Conservation (phyloP, 2,113 vertebrate genomes). For the Nannobrachium achirus region DNA sequence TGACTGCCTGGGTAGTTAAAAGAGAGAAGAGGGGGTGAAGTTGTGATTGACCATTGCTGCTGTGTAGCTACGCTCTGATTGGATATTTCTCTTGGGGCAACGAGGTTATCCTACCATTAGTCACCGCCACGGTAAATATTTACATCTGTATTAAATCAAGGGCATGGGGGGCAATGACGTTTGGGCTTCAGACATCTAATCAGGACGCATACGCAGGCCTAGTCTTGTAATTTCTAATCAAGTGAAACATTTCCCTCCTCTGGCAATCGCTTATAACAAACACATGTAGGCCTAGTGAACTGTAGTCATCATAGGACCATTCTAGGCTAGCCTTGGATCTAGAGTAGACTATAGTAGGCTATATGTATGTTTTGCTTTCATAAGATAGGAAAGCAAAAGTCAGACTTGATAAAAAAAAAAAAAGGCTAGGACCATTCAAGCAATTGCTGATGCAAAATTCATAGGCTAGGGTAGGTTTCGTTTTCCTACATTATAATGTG, state of each 20-base stretch:
- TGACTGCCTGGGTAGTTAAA: no score
- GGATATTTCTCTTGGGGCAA: conserved; percentile 39
- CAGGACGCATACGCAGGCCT: conserved; percentile 18
- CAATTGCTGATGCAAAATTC: no score
- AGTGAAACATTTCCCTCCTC: conserved; percentile 7
- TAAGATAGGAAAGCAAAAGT: no score
- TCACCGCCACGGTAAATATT: conserved; percentile 54
- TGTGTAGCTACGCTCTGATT: conserved; percentile 35
- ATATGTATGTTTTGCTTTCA: no score
- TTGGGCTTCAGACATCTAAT: conserved; percentile 46
- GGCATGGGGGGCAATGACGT: conserved; percentile 16
- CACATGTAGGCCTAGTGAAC: not conserved
- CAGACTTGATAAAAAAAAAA: no score
- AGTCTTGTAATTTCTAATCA: conserved; percentile 25
- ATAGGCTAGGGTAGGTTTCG: no score
- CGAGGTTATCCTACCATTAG: conserved; percentile 48
- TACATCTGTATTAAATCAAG: conserved; percentile 62
- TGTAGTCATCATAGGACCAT: not conserved
- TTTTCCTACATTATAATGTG: no score
- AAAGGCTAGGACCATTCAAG: not conserved
- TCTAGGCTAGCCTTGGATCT: not conserved
- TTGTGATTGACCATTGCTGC: conserved; percentile 21
- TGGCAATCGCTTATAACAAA: conserved; percentile 18
- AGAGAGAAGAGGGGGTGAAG: not conserved
- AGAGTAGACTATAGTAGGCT: no score